Conservation (phyloP, 2,113 vertebrate species). For the Aythya baeri region DNA sequence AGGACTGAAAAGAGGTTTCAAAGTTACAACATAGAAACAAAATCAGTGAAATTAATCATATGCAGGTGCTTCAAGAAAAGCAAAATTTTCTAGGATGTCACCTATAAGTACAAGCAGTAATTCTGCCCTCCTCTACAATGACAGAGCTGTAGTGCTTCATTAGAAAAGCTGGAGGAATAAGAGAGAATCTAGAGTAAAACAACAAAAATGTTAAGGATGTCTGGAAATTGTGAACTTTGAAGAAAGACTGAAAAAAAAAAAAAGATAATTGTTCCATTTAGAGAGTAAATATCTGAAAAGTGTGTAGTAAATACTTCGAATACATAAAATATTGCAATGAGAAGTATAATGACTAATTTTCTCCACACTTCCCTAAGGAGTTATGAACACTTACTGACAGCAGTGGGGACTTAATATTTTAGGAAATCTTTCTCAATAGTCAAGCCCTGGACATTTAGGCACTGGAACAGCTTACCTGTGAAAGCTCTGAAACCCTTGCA, state of each 20-base stretch:
- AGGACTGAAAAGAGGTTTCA: not conserved
- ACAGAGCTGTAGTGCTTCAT: not conserved
- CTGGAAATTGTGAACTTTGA: not conserved
- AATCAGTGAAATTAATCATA: conserved; percentile 22
- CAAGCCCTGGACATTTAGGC: not conserved
- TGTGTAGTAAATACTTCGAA: not conserved
- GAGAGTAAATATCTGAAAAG: not conserved
- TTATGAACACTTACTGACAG: not conserved
- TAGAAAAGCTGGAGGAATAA: not conserved
- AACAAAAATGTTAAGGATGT: not conserved
- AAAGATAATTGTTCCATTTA: not conserved
- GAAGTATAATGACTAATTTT: not conserved
- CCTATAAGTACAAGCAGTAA: not conserved
- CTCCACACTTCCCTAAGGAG: not conserved
- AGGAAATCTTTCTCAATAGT: not conserved
- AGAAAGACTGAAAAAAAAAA: not conserved
- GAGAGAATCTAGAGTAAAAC: not conserved
- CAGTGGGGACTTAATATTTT: not conserved
- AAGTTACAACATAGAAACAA: not conserved
- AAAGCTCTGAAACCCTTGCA: not conserved
- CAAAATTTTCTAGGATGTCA: not conserved
- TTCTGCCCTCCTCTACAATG: not conserved
- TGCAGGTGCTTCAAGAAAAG: not conserved
- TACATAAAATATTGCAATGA: not conserved
- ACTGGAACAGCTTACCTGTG: not conserved